These are phyloP conservation scores for Saguinus imperator DNA, from an alignment of 2,113 vertebrate species.

Conservation along the genomic window DNA sequence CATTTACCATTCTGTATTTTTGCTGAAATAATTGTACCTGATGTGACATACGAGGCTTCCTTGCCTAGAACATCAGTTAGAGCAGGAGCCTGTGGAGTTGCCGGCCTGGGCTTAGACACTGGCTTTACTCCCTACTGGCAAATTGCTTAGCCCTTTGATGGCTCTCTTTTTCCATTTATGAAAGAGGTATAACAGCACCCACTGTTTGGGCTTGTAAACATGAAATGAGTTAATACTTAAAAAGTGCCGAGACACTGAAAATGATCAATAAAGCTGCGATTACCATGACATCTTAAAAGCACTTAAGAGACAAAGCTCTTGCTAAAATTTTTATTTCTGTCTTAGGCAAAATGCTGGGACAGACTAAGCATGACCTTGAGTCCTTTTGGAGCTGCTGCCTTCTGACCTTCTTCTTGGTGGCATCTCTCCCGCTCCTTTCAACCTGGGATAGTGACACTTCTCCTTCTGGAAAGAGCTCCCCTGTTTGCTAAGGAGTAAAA, in stretches of 20 bases:
- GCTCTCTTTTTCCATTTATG: background rate
- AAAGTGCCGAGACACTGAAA: background rate
- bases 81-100: background rate
- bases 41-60: background rate
- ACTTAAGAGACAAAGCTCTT: background rate
- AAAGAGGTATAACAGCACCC: background rate
- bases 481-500: slow-evolving; percentile 35
- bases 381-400: background rate
- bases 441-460: background rate
- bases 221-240: slow-evolving; percentile 29
- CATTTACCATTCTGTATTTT: background rate
- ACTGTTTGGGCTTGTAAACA: background rate
- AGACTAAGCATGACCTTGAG: background rate
- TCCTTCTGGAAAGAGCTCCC: background rate
- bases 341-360: background rate
- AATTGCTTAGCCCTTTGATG: background rate
- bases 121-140: background rate
- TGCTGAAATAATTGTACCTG: background rate
- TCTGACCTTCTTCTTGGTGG: background rate
- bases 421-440: background rate
- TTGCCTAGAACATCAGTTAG: background rate
- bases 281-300: background rate
- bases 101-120: background rate
- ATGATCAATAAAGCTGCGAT: background rate
- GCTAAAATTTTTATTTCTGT: background rate